Conservation (phyloP, 2,797 vertebrate genomes). For the Manis javanica region DNA sequence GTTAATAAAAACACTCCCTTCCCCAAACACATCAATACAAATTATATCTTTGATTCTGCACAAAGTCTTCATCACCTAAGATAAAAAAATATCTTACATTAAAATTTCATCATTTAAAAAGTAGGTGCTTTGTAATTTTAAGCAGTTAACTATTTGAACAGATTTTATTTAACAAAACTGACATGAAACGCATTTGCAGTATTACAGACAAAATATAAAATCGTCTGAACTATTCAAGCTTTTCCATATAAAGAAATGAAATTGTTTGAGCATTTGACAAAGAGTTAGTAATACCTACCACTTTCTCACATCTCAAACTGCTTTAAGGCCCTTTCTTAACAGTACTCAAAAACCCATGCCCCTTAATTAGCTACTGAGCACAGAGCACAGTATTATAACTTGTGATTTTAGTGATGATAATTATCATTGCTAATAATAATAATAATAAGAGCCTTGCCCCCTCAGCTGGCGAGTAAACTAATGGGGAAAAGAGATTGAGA, state of each 20-base stretch:
- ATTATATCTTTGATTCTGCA: neutral
- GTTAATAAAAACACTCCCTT: neutral
- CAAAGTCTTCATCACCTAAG: neutral
- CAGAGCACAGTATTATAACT: neutral
- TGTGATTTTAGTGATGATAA: conserved; percentile 1
- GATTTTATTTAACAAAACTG: conserved; percentile 10
- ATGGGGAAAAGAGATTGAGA: conserved; percentile 42
- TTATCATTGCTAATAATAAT: neutral
- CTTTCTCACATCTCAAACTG: neutral
- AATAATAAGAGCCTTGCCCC: neutral
- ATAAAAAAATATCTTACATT: neutral
- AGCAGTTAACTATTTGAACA: neutral
- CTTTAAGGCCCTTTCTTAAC: neutral
- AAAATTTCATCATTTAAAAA: conserved; percentile 14
- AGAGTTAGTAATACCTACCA: too few species aligned
- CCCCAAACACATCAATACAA: neutral
- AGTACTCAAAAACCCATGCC: neutral
- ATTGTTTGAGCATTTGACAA: neutral
- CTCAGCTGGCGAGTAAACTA: conserved; percentile 60
- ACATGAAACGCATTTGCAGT: neutral
- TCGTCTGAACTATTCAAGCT: neutral
- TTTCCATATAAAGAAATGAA: neutral
- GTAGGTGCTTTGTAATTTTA: neutral
- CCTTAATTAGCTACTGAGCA: neutral
- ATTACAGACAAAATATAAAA: neutral